Base-by-base conservation (phyloP, 2,888 invertebrate species). In the Frankliniella intonsa region DNA sequence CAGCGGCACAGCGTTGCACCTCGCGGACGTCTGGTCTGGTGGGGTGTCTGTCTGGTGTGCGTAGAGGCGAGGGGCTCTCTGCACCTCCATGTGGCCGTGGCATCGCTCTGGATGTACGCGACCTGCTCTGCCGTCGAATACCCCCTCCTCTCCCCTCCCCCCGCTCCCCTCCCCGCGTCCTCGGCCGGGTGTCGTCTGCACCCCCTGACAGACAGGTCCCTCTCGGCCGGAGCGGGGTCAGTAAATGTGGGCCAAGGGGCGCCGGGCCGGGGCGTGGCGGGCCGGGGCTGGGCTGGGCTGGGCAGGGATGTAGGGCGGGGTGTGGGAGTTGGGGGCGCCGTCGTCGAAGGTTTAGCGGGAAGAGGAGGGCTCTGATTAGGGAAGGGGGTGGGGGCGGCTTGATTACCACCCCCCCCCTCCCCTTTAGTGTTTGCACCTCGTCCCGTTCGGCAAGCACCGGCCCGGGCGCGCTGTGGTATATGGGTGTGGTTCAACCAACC, bases 291-390 rank as follows among this genome's bases (percentile, higher is more conserved):
- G 51, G 10, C 51, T n/a, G n/a, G 51, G n/a, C n/a, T 5, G 55
- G 17, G 55, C 9, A 55, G 55, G 12, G 55, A 51, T 51, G 55
- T 38, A 55, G 55, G 12, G 14, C 55, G 17, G 55, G 55, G 14
- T 2, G 12, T 8, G 62, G 62, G 62, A 62, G 14, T 38, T 38
- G 38, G 62, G 62, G 17, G 14, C 14, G 5, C 38, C 38, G 38
- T 38, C 38, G 38, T 38, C 38, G 38, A 38, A 17, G n/a, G 62
- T 11, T 11, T 7, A n/a, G 62, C 14, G 17, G 62, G 62, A n/a
- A 62, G 62, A 14, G 62, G 17, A 22, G 69, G 65, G 69, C 22
- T 25, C 69, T 76, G 69, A 76, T 76, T 76, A 76, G 69, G 69
- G 25, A 22, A 25, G 69, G 69, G 22, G 62, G 7, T 14, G 62